These are phyloP conservation scores for Drosophila miranda DNA, from an alignment of 1,140 invertebrate genomes.

Conservation along the genomic window DNA sequence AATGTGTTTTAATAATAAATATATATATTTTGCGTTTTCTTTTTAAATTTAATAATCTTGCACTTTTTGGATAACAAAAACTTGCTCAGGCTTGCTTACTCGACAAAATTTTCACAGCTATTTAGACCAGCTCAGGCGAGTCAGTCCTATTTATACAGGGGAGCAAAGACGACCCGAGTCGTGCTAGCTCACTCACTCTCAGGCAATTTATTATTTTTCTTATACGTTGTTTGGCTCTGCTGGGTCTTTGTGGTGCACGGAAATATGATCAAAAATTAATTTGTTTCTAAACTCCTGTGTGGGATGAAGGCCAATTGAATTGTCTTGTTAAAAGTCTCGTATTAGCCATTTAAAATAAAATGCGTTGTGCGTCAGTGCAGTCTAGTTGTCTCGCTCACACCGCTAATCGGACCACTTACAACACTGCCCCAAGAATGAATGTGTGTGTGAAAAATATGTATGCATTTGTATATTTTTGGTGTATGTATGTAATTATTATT, in stretches of 20 bases:
- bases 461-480: constrained; percentile 3
- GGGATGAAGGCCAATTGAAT: neutral
- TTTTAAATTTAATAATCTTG: constrained; percentile 2
- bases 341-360: constrained; percentile 31
- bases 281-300: neutral
- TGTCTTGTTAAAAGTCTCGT: neutral
- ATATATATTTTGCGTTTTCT: constrained; percentile 8
- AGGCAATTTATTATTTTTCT: neutral
- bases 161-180: neutral
- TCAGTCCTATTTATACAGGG: constrained; percentile 42
- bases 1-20: constrained; percentile 4
- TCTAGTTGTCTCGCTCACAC: constrained; percentile 19
- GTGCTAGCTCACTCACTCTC: constrained; percentile 19
- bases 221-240: constrained; percentile 3
- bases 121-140: neutral
- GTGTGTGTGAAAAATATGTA: neutral
- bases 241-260: too few species aligned
- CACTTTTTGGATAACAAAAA: constrained; percentile 48
- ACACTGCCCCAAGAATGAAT: neutral
- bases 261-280: neutral
- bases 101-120: constrained; percentile 36
- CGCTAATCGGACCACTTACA: neutral
- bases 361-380: constrained; percentile 27
- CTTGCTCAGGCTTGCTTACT: constrained; percentile 25
- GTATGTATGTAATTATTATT: constrained; percentile 12